Percentiles rank a stretch among this genome's conserved stretches.
Evolutionary conservation across 2,888 invertebrate species (phyloP).

Genomic region (Hemistola chrysoprasaria): DNA sequence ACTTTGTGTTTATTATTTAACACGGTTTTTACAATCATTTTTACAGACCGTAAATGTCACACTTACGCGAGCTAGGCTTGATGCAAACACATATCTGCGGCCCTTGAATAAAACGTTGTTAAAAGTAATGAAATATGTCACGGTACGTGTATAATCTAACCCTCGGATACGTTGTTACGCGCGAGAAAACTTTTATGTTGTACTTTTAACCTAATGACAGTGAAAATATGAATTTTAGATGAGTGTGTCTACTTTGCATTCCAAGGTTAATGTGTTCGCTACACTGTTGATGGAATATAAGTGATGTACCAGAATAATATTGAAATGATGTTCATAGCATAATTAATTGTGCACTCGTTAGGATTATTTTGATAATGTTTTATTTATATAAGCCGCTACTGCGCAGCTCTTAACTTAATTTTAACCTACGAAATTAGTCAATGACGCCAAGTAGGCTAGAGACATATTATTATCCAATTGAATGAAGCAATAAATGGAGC

Average conservation of each 20-base stretch:
- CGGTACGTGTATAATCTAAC: slow-evolving; percentile 15
- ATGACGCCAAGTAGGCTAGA: too few species aligned
- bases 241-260: slow-evolving; percentile 26
- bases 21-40: too few species aligned
- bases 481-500: too few species aligned
- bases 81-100: slow-evolving; percentile 1
- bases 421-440: too few species aligned
- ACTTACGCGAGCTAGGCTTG: too few species aligned
- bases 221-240: slow-evolving; percentile 33
- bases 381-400: slow-evolving; percentile 16
- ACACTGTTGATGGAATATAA: slow-evolving; percentile 21
- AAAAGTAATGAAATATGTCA: slow-evolving; percentile 25
- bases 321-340: slow-evolving; percentile 21
- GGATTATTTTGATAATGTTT: slow-evolving; percentile 16
- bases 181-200: slow-evolving; percentile 26
- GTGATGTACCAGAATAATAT: slow-evolving; percentile 19
- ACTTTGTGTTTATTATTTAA: too few species aligned
- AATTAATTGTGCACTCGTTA: slow-evolving; percentile 18
- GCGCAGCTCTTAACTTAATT: too few species aligned
- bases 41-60: too few species aligned
- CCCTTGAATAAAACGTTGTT: slow-evolving; percentile 11
- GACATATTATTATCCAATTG: too few species aligned
- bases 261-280: slow-evolving; percentile 28
- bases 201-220: slow-evolving; percentile 32
- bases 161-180: slow-evolving; percentile 22